Percentiles rank a stretch among this genome's conserved stretches.
These are phyloP conservation scores for Champsocephalus esox DNA, from an alignment of 2,797 vertebrate species.

Conservation along the genomic window DNA sequence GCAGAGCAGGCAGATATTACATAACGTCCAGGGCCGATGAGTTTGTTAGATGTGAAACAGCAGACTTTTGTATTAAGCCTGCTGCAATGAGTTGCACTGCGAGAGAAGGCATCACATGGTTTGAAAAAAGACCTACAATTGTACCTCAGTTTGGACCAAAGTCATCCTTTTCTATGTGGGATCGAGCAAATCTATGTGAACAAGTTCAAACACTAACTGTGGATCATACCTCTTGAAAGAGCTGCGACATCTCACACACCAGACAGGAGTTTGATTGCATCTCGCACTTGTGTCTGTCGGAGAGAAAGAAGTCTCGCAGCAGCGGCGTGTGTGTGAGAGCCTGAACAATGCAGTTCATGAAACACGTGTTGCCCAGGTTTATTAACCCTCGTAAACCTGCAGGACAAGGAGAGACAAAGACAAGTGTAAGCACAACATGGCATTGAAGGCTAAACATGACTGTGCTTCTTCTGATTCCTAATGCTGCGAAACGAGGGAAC, in stretches of 20 bases:
- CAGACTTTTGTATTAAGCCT: constrained; percentile 30
- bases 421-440: constrained; percentile 12
- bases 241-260: constrained; percentile 98
- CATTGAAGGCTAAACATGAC: constrained; percentile 1
- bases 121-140: constrained; percentile 22
- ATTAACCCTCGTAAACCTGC: constrained; percentile 96
- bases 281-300: constrained; percentile 97
- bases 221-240: constrained; percentile 94
- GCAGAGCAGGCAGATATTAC: constrained; percentile 53
- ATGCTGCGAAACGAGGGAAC: neutral
- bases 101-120: constrained; percentile 38
- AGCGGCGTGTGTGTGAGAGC: constrained; percentile 98
- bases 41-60: constrained; percentile 37
- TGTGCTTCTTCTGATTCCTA: constrained; percentile 18
- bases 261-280: constrained; percentile 99
- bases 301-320: constrained; percentile 98
- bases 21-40: constrained; percentile 49
- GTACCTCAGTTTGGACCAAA: constrained; percentile 15
- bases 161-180: neutral
- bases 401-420: constrained; percentile 35
- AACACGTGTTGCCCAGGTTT: constrained; percentile 99
- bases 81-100: constrained; percentile 38
- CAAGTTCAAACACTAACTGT: constrained; percentile 2
- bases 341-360: constrained; percentile 99
- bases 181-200: constrained; percentile 14